Evolutionary conservation across 2,113 vertebrate species (phyloP).

Genomic region (Macroglossus sobrinus): DNA sequence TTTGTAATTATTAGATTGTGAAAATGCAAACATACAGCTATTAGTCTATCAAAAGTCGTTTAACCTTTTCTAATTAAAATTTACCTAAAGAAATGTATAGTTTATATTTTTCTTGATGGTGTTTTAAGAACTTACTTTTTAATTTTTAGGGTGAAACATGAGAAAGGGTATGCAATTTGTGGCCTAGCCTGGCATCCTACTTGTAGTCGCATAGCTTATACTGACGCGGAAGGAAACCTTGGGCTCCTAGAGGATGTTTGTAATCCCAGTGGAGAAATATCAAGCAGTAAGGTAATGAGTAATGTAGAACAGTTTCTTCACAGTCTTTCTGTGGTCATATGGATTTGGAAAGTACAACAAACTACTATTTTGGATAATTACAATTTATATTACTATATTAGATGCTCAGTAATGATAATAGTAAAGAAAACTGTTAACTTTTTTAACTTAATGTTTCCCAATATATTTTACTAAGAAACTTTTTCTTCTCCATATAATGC

Average conservation of each 20-base stretch:
- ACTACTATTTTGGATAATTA: not conserved
- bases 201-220: slow-evolving; percentile 88
- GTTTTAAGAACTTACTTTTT: slow-evolving; percentile 36
- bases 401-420: not conserved
- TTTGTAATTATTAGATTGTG: not conserved
- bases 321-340: not conserved
- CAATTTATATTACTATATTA: not conserved
- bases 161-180: slow-evolving; percentile 93
- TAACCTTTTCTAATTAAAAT: slow-evolving; percentile 16
- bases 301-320: not conserved
- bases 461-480: not conserved
- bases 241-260: slow-evolving; percentile 89
- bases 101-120: slow-evolving; percentile 28
- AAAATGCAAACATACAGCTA: not conserved
- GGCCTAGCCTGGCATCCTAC: slow-evolving; percentile 93
- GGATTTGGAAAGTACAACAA: not conserved
- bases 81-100: slow-evolving; percentile 3
- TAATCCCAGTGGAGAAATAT: slow-evolving; percentile 55
- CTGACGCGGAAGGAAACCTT: slow-evolving; percentile 94
- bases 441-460: not conserved
- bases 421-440: slow-evolving; percentile 18
- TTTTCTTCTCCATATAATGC: not conserved
- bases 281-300: slow-evolving; percentile 78
- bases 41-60: not conserved
- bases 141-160: slow-evolving; percentile 91